A percentile compares a stretch with the other conserved stretches of the same genome.
These are phyloP conservation scores for Erythrocebus patas DNA, from an alignment of 2,113 vertebrate species.

Conservation along the genomic window DNA sequence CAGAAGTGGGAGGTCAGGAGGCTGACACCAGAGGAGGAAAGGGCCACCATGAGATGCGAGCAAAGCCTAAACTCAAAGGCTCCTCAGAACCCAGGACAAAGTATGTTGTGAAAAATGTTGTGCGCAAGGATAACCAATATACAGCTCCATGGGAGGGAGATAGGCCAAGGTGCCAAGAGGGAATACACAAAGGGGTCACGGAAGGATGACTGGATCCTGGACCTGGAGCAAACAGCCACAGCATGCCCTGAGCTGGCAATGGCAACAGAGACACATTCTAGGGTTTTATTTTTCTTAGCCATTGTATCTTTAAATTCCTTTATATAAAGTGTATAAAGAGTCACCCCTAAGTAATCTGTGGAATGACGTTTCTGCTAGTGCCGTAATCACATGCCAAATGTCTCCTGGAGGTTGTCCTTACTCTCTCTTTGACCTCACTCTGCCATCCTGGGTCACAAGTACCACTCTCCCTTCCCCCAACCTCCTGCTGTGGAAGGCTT, in stretches of 20 bases:
- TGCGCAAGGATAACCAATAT: neutral
- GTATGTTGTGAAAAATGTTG: neutral
- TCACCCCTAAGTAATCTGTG: slow-evolving; percentile 62
- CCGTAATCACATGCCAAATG: slow-evolving; percentile 50
- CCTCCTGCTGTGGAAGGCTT: neutral
- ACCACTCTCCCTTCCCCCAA: neutral
- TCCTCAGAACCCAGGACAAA: neutral
- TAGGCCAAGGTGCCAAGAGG: neutral
- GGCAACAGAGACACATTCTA: neutral
- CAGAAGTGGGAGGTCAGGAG: neutral
- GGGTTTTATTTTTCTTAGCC: neutral
- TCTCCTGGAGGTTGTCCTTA: slow-evolving; percentile 5
- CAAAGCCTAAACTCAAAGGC: neutral
- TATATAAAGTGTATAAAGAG: slow-evolving; percentile 50
- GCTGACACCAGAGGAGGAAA: neutral
- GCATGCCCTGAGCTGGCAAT: neutral
- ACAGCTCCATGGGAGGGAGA: neutral
- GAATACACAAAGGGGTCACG: neutral
- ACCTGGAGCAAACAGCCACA: neutral
- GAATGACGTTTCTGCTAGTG: slow-evolving; percentile 70
- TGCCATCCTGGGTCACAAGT: neutral
- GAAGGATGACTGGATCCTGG: neutral
- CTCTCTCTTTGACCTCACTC: neutral
- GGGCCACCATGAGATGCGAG: neutral
- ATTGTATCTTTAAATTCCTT: slow-evolving; percentile 15